Evolutionary conservation across 2,113 vertebrate species (phyloP).

Genomic region (Dromaius novaehollandiae): DNA sequence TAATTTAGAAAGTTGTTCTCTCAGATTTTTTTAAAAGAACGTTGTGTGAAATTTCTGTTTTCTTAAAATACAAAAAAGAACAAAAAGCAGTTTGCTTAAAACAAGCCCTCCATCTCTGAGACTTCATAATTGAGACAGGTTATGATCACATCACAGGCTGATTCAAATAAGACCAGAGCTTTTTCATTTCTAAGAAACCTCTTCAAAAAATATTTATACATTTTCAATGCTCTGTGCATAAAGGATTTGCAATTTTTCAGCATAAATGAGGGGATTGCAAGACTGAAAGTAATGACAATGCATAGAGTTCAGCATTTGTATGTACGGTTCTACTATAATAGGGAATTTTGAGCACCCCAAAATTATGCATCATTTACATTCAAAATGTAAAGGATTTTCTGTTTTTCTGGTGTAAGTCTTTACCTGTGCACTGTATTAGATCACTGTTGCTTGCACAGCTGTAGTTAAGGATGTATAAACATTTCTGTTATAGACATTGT

Average conservation of each 20-base stretch:
- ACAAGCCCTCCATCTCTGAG: neutral
- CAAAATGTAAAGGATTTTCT: constrained; percentile 8
- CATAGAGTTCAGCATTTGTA: neutral
- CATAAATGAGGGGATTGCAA: constrained; percentile 19
- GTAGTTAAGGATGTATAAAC: constrained; percentile 14
- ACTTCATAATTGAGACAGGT: neutral
- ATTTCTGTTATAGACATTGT: constrained; percentile 5
- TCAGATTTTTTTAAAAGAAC: neutral
- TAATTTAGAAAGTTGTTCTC: neutral
- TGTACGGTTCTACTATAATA: neutral
- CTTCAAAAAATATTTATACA: constrained; percentile 37
- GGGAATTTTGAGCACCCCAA: neutral
- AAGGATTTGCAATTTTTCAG: constrained; percentile 44
- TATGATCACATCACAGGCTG: constrained; percentile 15
- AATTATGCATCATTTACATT: neutral
- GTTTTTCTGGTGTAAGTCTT: constrained; percentile 3
- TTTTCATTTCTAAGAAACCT: constrained; percentile 14
- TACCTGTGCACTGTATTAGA: neutral
- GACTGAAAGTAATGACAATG: neutral
- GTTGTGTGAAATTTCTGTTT: neutral
- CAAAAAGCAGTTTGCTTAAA: neutral
- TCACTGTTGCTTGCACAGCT: neutral
- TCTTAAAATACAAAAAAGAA: neutral
- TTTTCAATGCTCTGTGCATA: neutral
- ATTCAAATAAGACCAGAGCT: neutral